Conservation (phyloP, 2,113 vertebrate genomes). For the cat (Felis catus) region DNA sequence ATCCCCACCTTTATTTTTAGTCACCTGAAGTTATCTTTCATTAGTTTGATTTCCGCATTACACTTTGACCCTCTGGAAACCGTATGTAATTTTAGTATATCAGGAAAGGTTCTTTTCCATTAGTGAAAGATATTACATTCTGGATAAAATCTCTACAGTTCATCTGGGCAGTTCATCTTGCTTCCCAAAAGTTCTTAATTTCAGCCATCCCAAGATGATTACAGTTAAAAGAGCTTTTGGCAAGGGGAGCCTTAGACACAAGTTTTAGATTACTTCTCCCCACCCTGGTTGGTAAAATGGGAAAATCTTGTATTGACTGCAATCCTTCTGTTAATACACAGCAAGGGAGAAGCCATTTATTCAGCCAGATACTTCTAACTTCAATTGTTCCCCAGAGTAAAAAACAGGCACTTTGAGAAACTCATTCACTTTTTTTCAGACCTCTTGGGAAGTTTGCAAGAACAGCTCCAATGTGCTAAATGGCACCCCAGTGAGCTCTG, state of each 20-base stretch:
- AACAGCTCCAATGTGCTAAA: conserved; percentile 52
- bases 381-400: conserved; percentile 49
- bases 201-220: neutral
- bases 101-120: neutral
- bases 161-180: neutral
- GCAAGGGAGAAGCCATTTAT: conserved; percentile 55
- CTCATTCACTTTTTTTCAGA: conserved; percentile 58
- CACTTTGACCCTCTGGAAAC: neutral
- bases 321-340: neutral
- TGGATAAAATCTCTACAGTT: neutral
- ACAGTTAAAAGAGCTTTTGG: neutral
- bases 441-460: conserved; percentile 48
- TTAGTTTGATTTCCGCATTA: neutral
- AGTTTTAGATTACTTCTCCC: conserved; percentile 30
- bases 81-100: neutral
- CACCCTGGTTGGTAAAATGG: neutral
- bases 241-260: neutral
- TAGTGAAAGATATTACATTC: neutral
- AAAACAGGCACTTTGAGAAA: conserved; percentile 60
- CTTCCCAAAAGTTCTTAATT: conserved; percentile 2
- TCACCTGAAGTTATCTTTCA: neutral
- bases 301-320: conserved; percentile 10
- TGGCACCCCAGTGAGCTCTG: conserved; percentile 38
- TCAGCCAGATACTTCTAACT: conserved; percentile 52
- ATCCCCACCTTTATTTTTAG: neutral